Conservation (phyloP, 2,888 invertebrate species). For the Pandemis heparana region DNA sequence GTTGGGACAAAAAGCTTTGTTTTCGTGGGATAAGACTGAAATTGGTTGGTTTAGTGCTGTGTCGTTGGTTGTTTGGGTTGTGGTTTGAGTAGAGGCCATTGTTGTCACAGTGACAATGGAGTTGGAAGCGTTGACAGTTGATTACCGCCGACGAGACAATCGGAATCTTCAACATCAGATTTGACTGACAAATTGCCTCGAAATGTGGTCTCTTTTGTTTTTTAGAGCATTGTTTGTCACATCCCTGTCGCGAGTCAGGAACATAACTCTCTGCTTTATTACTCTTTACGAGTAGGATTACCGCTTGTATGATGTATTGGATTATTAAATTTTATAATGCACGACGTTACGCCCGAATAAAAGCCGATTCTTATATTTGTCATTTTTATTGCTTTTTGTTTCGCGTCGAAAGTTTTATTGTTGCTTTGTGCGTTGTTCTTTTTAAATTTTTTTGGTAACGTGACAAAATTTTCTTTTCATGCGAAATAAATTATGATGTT, state of each 20-base stretch:
- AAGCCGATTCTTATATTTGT: conserved; percentile 67
- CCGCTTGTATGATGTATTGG: conserved; percentile 68
- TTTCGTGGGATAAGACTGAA: conserved; percentile 48
- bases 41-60: conserved; percentile 45
- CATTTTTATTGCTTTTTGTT: conserved; percentile 76
- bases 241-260: conserved; percentile 44
- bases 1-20: conserved; percentile 47
- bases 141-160: conserved; percentile 70
- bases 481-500: conserved; percentile 43
- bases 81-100: conserved; percentile 57
- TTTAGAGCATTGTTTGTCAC: conserved; percentile 62
- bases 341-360: conserved; percentile 61
- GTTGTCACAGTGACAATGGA: conserved; percentile 74
- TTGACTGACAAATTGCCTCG: conserved; percentile 75
- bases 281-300: conserved; percentile 64
- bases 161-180: conserved; percentile 65
- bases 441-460: conserved; percentile 9
- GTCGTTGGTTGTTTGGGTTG: conserved; percentile 45
- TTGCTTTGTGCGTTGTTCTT: conserved; percentile 44
- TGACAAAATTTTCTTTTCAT: conserved; percentile 11
- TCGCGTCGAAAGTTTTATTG: conserved; percentile 52
- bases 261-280: conserved; percentile 52
- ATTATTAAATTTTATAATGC: conserved; percentile 71
- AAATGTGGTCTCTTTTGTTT: conserved; percentile 60
- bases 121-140: conserved; percentile 72